Evolutionary conservation across 2,888 invertebrate genomes (phyloP), one percentile per base, ranked within the genome.

Genomic region (Drosophila picticornis): DNA sequence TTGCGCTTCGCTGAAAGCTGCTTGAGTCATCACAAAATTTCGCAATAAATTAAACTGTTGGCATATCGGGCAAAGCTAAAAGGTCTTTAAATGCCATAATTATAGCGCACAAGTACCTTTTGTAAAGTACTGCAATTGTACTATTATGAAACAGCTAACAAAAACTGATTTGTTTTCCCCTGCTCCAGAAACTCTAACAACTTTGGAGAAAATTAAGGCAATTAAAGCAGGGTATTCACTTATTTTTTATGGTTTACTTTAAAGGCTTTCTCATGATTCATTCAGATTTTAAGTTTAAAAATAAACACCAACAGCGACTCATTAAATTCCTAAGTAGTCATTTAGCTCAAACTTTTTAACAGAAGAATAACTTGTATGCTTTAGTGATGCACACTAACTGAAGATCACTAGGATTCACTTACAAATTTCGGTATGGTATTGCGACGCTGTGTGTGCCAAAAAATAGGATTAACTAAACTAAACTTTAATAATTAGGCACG

Each of bases 391-490:
- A 22, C 56, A 50, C 40, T 50, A 27, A 4, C 36, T 27, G 2
- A 36, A 53, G 25, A 25, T 36, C 31, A 38, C 29, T 46, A 11
- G 48, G 40, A 51, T 7, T 53, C 60, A 79, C 79, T 81, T 77
- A 81, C 77, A 46, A 66, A 72, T 63, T 81, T 63, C 63, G 36
- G 57, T 79, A 62, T 58, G 55, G 52, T 73, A 67, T 46, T 59
- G 60, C 69, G 61, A 62, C 61, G 65, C 63, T 55, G 63, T 62
- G 62, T 53, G 73, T 64, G 65, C 60, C 73, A 79, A 79, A 79
- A 77, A 79, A 79, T 81, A 79, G 40, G 63, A 73, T 81, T 81
- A 79, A 79, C 79, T 79, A 79, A 79, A 79, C 79, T 79, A 81
- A 79, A 79, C 53, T 81, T 81, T 79, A 79, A 79, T 77, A 79